phyloP scores from a whole-genome alignment of 2,888 invertebrate species.

The Macaria notata region DNA sequence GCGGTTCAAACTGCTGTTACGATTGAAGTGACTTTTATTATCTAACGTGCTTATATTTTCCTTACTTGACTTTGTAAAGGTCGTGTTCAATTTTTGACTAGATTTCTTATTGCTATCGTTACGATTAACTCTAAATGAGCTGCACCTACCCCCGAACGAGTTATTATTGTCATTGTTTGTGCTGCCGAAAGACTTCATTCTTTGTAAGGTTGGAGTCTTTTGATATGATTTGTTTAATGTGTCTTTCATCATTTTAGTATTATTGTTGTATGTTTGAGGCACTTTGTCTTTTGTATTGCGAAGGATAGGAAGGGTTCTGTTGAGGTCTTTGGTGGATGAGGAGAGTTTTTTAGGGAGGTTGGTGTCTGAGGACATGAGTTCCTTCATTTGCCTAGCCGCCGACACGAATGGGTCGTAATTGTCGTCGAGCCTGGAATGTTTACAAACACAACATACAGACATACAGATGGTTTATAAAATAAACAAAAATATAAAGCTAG shows the following conservation, averaged over 20 bases:
- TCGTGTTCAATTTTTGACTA: constrained; percentile 72
- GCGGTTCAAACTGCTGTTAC: constrained; percentile 67
- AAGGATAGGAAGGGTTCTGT: constrained; percentile 70
- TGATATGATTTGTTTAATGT: constrained; percentile 78
- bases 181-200: constrained; percentile 79
- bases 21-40: constrained; percentile 65
- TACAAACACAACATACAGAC: constrained; percentile 23
- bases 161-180: constrained; percentile 61
- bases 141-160: constrained; percentile 69
- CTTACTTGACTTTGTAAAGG: constrained; percentile 76
- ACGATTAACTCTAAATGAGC: constrained; percentile 72
- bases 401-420: constrained; percentile 90
- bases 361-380: constrained; percentile 87
- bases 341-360: constrained; percentile 72
- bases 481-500: no score
- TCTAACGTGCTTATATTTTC: constrained; percentile 70
- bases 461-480: not conserved
- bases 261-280: constrained; percentile 56
- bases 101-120: constrained; percentile 59
- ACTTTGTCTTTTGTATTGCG: constrained; percentile 67
- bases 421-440: constrained; percentile 74
- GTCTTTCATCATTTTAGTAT: constrained; percentile 75
- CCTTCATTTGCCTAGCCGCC: constrained; percentile 91
- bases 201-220: constrained; percentile 75
- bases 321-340: constrained; percentile 66